Evolutionary conservation across 2,797 vertebrate species (phyloP), one percentile per base, ranked within the genome.

Genomic region (Danio kyathit): DNA sequence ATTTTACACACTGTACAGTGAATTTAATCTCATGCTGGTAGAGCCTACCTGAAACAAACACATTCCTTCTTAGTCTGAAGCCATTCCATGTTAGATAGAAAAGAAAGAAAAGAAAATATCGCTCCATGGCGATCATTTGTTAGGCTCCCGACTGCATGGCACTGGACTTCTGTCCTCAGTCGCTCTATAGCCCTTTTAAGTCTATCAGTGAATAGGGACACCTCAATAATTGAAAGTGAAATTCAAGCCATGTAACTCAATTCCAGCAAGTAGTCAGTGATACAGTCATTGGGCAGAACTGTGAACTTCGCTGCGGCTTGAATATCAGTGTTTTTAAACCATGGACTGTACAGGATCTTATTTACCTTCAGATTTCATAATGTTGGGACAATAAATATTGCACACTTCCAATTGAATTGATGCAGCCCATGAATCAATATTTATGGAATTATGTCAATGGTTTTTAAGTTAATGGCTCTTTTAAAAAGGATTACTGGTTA

Each of bases 171-270:
- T 81, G 65, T 81, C 66, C 75, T 81, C 71, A 59, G 48, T 48
- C 48, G 75, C 77, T 84, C 75, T 46, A 54, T 17, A 79, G 59
- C 48, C 79, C 79, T 74, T 76, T 88, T 72, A 76, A 67, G 80
- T 85, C 82, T 65, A 78, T 79, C 88, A 79, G 71, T 84, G 86
- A 90, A 92, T 90, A 91, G 84, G 85, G 86, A 92, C 85, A 90
- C 81, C 66, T 86, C 76, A 81, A 88, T 88, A 83, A 84, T 83
- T 88, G 89, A 93, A 91, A 94, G 92, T 91, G 93, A 93, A 94
- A 93, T 86, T 71, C 57, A 88, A 91, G 84, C 88, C 87, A 19
- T 6, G 92, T 86, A 94, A 95, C 81, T 71, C 51, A 90, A 95
- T 80, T 86, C 92, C 85, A 40, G 29, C 17, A 84, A 59, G 74